Evolutionary conservation across 37 sponge, comb jelly and placozoan genomes (phyloP), one percentile per base, ranked within the genome.

Genomic region (Lycopodina hypogea): DNA sequence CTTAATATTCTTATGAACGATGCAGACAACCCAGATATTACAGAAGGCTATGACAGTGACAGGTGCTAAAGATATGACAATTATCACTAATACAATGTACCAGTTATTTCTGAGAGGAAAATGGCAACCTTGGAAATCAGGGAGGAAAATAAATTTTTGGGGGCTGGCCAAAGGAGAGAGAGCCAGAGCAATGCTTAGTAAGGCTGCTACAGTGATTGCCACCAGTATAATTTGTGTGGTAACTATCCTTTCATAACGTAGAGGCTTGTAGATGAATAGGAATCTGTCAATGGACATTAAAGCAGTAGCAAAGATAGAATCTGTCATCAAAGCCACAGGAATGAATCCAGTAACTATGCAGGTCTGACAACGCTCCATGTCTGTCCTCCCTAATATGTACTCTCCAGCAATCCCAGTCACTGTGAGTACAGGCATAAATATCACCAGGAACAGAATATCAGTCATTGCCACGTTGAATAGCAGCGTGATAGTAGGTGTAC

Each of bases 191-290:
- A 65, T 65, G 18, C 33, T 32, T 2, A 65, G 35, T 34, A 33
- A 14, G 33, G 33, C 9, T 33, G 30, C 11, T 3, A 24, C 2
- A 30, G 30, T 2, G 11, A 65, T 33, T 14, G 4, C 35, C 26
- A 65, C 33, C 4, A 33, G 4, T 17, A 11, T 11, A 3, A 32
- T 14, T 30, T 32, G 26, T 28, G 3, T 32, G 26, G 2, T 65
- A 34, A 32, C 35, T 12, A 3, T 30, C 12, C 35, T 65, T 3
- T 65, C 66, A 30, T 65, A 65, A 32, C 3, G 33, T 17, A 65
- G 66, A 65, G 66, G 66, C 12, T 65, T 65, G 30, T 65, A 65
- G 35, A 65, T 65, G 35, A 65, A 65, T 14, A 65, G 26, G 34
- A 65, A 65, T 3, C 66, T 28, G 34, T 65, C 66, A 14, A 65